Evolutionary conservation across 2,797 vertebrate genomes (phyloP), one percentile per base, ranked within the genome.

Genomic region (Bradypus variegatus): DNA sequence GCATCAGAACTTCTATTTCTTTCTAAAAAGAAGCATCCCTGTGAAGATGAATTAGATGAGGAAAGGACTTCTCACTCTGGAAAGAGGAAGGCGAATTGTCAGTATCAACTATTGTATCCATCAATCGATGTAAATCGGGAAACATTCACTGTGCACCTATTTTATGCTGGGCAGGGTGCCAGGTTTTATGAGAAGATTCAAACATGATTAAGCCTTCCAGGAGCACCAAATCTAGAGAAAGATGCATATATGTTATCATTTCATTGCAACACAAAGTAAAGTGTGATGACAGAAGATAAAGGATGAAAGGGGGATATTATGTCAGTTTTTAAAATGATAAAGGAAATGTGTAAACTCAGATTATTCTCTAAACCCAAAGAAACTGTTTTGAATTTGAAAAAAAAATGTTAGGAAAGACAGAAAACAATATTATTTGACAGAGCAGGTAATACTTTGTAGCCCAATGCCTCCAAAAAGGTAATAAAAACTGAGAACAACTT

Each of bases 131-230:
- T 69, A 55, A 36, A 70, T 2, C 88, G 58, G 6, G 15, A 48
- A 53, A 58, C 1, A 6, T 38, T 83, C 21, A 29, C n/a, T 9
- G 18, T 4, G 6, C 1, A 11, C 27, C 8, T 58, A 2, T 36
- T 31, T 58, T 2, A 13, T 25, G 16, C 25, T 25, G 48, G 48
- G 25, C 21, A 7, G 13, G 14, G 12, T 1, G 18, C 45, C 27
- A 16, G 8, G 6, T 41, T 73, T 75, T 50, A 2, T 0, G 5
- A 50, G 16, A 55, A 23, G 1, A 0, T 73, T 2, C 11, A 6
- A 75, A 27, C 4, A 18, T 3, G 50, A 9, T 1, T 55, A 53
- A 73, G 23, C 5, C 18, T n/a, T 48, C 72, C 29, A 60, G 81
- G 38, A 72, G 36, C 64, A 23, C 1, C 10, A 73, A 12, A 58